Conservation (phyloP, 2,113 vertebrate species). For the Ceyx melanurus region DNA sequence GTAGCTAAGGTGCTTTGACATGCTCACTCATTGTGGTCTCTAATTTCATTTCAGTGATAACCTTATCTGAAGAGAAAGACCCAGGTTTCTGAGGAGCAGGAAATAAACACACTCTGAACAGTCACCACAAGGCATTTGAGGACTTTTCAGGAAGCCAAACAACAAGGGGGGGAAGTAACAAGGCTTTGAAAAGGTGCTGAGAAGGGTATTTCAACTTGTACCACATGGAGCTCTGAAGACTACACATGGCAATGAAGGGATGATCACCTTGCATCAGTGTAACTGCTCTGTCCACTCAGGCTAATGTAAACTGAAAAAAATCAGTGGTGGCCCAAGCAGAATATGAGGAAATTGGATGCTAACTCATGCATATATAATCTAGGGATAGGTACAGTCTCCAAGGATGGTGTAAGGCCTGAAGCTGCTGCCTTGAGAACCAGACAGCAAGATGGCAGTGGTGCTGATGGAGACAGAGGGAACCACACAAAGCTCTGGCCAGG, state of each 20-base stretch:
- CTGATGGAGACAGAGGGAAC: not conserved
- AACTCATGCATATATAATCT: not conserved
- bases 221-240: not conserved
- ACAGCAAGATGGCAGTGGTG: not conserved
- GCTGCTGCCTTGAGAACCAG: fast-evolving
- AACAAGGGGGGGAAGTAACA: not conserved
- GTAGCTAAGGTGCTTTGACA: not conserved
- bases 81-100: not conserved
- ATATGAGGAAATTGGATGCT: not conserved
- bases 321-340: not conserved
- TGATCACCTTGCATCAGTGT: not conserved
- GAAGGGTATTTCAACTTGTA: not conserved
- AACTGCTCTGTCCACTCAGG: not conserved
- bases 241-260: too few species aligned
- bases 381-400: not conserved
- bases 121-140: not conserved
- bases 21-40: not conserved
- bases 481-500: not conserved
- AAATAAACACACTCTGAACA: not conserved
- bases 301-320: not conserved
- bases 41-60: not conserved
- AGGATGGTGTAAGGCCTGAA: not conserved
- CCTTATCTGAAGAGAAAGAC: not conserved
- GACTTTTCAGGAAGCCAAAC: not conserved
- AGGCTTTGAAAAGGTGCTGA: not conserved